Conservation (phyloP, 2,113 vertebrate genomes). For the Perca flavescens region DNA sequence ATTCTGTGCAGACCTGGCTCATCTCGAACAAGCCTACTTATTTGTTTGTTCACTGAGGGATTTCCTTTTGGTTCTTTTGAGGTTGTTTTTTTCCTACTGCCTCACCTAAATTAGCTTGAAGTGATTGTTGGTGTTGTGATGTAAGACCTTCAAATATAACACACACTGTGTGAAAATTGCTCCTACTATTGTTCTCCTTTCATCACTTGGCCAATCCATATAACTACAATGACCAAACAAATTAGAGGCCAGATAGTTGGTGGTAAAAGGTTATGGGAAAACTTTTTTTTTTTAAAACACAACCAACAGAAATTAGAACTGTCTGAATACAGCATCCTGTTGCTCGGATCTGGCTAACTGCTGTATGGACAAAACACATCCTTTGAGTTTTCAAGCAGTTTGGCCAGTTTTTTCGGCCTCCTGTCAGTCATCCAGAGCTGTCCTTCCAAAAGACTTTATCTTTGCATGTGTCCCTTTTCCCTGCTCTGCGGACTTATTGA, state of each 20-base stretch:
- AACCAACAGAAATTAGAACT: not conserved
- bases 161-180: no score
- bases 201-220: not conserved
- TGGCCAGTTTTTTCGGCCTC: not conserved
- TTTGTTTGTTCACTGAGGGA: no score
- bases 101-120: no score
- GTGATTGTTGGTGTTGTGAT: no score
- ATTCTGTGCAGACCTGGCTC: no score
- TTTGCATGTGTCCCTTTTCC: not conserved
- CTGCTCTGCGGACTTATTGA: slow-evolving; percentile 5
- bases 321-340: not conserved
- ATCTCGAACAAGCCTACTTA: no score
- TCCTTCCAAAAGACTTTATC: not conserved
- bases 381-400: not conserved
- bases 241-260: not conserved
- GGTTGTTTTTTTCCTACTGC: no score
- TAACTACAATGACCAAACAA: not conserved
- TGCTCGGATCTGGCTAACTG: not conserved
- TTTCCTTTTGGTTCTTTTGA: no score
- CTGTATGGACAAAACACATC: not conserved
- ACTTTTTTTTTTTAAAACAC: not conserved
- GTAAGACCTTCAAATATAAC: no score
- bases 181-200: no score
- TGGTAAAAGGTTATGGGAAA: not conserved
- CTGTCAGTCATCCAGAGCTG: not conserved